These are phyloP conservation scores for Syngnathoides biaculeatus DNA, from an alignment of 2,113 vertebrate genomes.

Conservation along the genomic window DNA sequence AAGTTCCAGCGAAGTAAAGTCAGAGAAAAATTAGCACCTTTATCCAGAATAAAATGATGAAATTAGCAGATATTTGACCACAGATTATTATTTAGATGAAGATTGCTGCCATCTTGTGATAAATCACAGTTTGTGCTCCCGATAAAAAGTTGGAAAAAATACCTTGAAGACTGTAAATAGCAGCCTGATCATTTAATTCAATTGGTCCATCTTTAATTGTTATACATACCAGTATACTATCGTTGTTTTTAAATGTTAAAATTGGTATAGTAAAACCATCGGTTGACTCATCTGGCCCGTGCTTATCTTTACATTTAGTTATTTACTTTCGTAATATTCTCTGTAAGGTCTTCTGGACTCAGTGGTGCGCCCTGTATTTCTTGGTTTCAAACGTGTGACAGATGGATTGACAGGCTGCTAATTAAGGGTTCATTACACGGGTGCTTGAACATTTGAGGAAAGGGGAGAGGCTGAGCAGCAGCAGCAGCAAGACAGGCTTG, in stretches of 20 bases:
- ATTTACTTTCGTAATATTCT: conserved; percentile 5
- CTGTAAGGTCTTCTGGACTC: background rate
- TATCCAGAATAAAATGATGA: background rate
- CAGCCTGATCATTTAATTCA: background rate
- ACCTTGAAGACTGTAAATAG: background rate
- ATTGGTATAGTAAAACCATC: background rate
- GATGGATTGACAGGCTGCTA: conserved; percentile 60
- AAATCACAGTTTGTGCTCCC: background rate
- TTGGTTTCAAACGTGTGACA: background rate
- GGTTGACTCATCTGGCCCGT: background rate
- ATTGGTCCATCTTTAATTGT: background rate
- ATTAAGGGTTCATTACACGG: conserved; percentile 66
- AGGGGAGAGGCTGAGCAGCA: conserved; percentile 26
- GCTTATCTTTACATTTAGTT: background rate
- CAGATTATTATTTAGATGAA: background rate
- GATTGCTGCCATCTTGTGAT: background rate
- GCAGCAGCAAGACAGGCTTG: conserved; percentile 32
- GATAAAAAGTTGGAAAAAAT: background rate
- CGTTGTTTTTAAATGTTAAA: background rate
- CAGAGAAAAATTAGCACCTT: background rate
- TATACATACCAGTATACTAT: background rate
- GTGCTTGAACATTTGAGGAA: conserved; percentile 48
- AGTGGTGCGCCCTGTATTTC: background rate
- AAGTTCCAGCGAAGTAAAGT: background rate
- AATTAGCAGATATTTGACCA: background rate